phyloP scores from a whole-genome alignment of 2,797 vertebrate species.

The Amazonetta brasiliensis region DNA sequence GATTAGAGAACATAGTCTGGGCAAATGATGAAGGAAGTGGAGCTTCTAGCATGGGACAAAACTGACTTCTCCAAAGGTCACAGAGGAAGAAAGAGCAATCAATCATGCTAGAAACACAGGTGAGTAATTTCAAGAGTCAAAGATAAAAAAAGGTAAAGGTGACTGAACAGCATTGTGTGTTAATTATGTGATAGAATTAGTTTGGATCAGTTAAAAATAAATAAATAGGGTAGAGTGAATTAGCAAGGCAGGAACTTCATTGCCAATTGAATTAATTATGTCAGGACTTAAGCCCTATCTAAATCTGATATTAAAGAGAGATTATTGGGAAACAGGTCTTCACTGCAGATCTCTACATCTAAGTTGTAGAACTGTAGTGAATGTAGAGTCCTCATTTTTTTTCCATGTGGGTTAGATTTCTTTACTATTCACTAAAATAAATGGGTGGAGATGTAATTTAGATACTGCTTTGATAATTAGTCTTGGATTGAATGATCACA shows the following conservation, averaged over 20 bases:
- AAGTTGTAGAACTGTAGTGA: not conserved
- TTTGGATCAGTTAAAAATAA: conserved; percentile 19
- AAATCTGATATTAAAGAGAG: not conserved
- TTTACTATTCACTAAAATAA: conserved; percentile 9
- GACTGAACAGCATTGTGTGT: not conserved
- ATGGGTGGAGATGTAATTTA: not conserved
- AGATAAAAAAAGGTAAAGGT: conserved; percentile 47
- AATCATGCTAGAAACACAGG: not conserved
- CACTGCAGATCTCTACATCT: not conserved
- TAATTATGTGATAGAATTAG: conserved; percentile 48
- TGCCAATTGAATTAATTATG: conserved; percentile 9
- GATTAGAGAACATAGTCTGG: not conserved
- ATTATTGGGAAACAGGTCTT: not conserved
- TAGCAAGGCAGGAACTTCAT: not conserved
- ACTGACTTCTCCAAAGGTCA: conserved; percentile 3
- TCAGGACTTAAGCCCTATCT: not conserved
- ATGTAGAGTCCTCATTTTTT: not conserved
- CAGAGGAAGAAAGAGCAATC: conserved; percentile 6
- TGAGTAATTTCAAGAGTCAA: not conserved
- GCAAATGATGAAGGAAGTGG: not conserved
- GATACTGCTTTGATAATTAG: not conserved
- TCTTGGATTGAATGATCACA: not conserved
- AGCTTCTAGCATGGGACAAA: not conserved
- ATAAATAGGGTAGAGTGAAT: not conserved
- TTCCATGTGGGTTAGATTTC: not conserved